Evolutionary conservation across 2,797 vertebrate genomes (phyloP), one percentile per base, ranked within the genome.

Genomic region (Phoxinus dragarum): DNA sequence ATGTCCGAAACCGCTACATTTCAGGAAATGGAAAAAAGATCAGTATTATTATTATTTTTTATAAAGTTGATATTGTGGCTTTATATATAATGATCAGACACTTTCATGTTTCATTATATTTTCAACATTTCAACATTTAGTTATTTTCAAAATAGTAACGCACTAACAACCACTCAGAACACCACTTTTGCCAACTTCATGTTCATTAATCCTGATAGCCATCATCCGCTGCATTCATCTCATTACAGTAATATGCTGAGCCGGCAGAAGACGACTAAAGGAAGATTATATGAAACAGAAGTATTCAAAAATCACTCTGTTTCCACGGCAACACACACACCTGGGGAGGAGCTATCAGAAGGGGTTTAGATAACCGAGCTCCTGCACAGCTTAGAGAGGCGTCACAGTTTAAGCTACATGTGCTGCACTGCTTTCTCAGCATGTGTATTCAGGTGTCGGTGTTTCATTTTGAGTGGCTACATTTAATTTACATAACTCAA

Each of bases 271-370:
- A 84, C 4, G 83, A 78, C 31, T 36, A 12, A 77, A 42, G 61
- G n/a, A 68, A 78, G 38, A 84, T 69, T 69, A 64, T 67, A 54
- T 38, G 49, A 81, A 54, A 81, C 80, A n/a, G 31, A 69, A 49
- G 44, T 71, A 54, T 81, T 38, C 34, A 40, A 44, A 64, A 81
- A 34, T 76, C 44, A 54, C 14, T 56, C 47, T 0, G 66, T 84
- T 79, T 27, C 84, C 76, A 72, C 1, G 52, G 74, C 68, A 84
- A 85, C 84, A 72, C 66, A 38, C 47, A 76, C 66, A 85, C 76
- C 84, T 85, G 67, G 40, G n/a, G 52, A 79, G 19, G 11, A 79
- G 49, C 69, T 38, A 52, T 67, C 82, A 52, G 21, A 42, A 11
- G n/a, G 23, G 47, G 44, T 68, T 75, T 84, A 75, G 71, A 67